Base-by-base conservation (phyloP, 1,140 invertebrate species). In the Doryteuthis pealeii region DNA sequence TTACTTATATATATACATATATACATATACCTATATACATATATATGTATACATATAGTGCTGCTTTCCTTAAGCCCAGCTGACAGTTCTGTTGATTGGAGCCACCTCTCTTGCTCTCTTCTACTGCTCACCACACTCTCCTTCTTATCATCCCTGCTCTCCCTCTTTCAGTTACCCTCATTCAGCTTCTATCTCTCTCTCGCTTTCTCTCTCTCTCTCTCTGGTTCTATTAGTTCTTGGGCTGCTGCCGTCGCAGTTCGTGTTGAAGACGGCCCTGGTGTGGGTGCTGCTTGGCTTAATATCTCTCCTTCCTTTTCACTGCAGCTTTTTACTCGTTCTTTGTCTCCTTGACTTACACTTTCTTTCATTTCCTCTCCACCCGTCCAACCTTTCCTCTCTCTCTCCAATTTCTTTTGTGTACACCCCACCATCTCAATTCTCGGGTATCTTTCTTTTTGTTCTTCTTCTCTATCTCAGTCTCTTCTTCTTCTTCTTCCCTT, bases 271-370 rank as follows among this genome's bases (percentile, higher is more conserved):
- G 5, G 22, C 58, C 28, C 58, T 62, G 5, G 22, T 30, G 10
- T 3, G 35, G 35, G 3, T 62, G 22, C 28, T 62, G 22, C 58
- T 62, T 30, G 58, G 22, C 15, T 30, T 15, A n/a, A 26, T 5
- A 3, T 30, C 58, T 62, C 58, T 62, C 58, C 15, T 15, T 62
- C 58, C 58, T 62, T 15, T 62, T 15, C 28, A 5, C 18, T 22
- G 35, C 40, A 28, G n/a, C 32, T 33, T 76, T 28, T 72, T 31
- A 14, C 79, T 74, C 70, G 76, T 54, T 78, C 66, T 72, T 70
- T 76, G 26, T 75, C 43, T 30, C 68, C 74, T 43, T 71, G 31
- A 28, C 35, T 71, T 32, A 71, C 15, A 14, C n/a, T n/a, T n/a
- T n/a, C n/a, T n/a, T n/a, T n/a, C n/a, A n/a, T n/a, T n/a, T n/a